phyloP scores from a whole-genome alignment of 2,797 vertebrate species.

The Dipus sagitta region DNA sequence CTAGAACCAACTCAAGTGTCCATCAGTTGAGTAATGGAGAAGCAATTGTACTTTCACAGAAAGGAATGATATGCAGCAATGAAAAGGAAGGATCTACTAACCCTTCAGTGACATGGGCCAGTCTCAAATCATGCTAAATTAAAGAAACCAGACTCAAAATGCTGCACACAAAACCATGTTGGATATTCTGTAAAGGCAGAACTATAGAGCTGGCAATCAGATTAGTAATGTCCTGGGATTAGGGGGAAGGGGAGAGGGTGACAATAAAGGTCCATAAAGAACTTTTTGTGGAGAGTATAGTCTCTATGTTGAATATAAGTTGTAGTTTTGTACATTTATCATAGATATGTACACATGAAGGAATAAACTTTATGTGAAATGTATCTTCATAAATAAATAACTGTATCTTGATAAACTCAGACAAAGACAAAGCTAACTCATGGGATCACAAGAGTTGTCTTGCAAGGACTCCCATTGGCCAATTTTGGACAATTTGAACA shows the following conservation, averaged over 20 bases:
- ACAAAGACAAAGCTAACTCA: background rate
- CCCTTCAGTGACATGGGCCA: background rate
- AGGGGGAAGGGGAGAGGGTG: background rate
- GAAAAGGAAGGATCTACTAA: background rate
- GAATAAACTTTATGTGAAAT: background rate
- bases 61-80: background rate
- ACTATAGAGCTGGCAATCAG: background rate
- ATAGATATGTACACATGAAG: background rate
- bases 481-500: background rate
- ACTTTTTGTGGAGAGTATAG: background rate
- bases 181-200: background rate
- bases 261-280: background rate
- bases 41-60: background rate
- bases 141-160: constrained; percentile 1
- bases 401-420: background rate
- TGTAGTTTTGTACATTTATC: background rate
- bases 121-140: background rate
- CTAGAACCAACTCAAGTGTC: background rate
- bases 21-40: background rate
- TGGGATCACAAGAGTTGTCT: background rate
- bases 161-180: background rate
- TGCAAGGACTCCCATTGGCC: background rate
- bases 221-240: background rate
- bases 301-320: background rate
- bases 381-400: too few species aligned